Evolutionary conservation across 2,113 vertebrate species (phyloP), one percentile per base, ranked within the genome.

Genomic region (crab-eating macaque (Macaca fascicularis)): DNA sequence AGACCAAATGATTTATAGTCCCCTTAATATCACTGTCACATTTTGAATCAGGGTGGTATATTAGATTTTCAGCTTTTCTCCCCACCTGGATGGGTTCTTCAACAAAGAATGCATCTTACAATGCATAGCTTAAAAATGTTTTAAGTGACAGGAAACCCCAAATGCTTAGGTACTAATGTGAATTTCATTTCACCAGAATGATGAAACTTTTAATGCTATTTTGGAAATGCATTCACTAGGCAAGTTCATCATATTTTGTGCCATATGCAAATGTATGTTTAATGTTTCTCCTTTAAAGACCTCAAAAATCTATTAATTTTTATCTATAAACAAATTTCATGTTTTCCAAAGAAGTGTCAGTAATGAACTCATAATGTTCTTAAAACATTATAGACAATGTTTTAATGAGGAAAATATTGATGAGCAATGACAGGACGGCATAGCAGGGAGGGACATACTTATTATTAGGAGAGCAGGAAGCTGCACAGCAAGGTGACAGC

Each of bases 1-100:
- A 95, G 79, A 80, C 48, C 48, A 50, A 70, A 70, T 70, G 81
- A 82, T 93, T 83, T 96, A 52, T 48, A 74, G 84, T 97, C 50
- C 9, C 13, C 32, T 93, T 95, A 48, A 86, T 57, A 52, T 30
- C 52, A n/a, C 25, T 11, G 59, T n/a, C 61, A 70, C 12, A 45
- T 43, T 93, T 88, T 88, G 45, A 84, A 95, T 69, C 8, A 55
- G 45, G 45, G 6, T 45, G 10, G 83, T 74, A 30, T 43, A 14
- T 38, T 86, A 69, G 50, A 89, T 69, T 83, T 85, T 90, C 35
- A 94, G 14, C 4, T 3, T 25, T 43, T 17, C 6, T 3, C 30
- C 3, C 1, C 12, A 86, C 2, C 85, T 90, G 23, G 45, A 61
- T n/a, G 90, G 38, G 67, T 90, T 93, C 48, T 20, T 91, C 23